Base-by-base conservation (phyloP, 2,797 vertebrate species). In the Adrianichthys oophorus region DNA sequence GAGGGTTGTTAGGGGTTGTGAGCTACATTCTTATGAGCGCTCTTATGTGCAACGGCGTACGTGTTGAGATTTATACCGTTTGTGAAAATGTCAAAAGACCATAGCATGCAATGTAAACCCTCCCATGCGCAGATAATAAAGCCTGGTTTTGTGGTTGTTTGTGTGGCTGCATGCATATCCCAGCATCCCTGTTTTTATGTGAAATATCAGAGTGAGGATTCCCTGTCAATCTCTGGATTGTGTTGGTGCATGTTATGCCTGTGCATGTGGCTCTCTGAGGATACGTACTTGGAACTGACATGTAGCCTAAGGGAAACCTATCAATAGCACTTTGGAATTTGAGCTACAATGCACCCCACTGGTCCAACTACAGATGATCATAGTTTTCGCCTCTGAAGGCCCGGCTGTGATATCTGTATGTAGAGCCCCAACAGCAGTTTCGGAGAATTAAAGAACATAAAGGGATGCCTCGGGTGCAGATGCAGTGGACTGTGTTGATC, bases 401-500 rank as follows among this genome's bases (percentile, higher is more conserved):
- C 40, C 4, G 26, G 59, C 67, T 70, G 42, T 68, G 64, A 72
- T 67, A 63, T 74, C 59, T 76, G 12, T 61, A 37, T 62, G 66
- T 53, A n/a, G 48, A 52, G 62, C 64, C 55, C 26, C 44, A 50
- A 51, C 72, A 58, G 56, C 41, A 40, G 51, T 73, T 57, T 65
- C 43, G 49, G 19, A 56, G 29, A 50, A 37, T 44, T 45, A 58
- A 52, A 48, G 56, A 66, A 51, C 26, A 52, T 24, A 37, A 59
- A 10, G 62, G 15, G 55, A 48, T 13, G 56, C 76, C 67, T 54
- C 65, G 66, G 78, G 78, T 79, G 50, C 55, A 76, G 50, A 56
- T 49, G 63, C 40, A 60, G 51, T 60, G 76, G 64, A 54, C 59
- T 62, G 65, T 70, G 83, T 59, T 81, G 79, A 80, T 79, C 56